Percentiles rank a stretch among this genome's conserved stretches.
Conservation (phyloP, 2,888 invertebrate genomes). For the Phortica okadai region DNA sequence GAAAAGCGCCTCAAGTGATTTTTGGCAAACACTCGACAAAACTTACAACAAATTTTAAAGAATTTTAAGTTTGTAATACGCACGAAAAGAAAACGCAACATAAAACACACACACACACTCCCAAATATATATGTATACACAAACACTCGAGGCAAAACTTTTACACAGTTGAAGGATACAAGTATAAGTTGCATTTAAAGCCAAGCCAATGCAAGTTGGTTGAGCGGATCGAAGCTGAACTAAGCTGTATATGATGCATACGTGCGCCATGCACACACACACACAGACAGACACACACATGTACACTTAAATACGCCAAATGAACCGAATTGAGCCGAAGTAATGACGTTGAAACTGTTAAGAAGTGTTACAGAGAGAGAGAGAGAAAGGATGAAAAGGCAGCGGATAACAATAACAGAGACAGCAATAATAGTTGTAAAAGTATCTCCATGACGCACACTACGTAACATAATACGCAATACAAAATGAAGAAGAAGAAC, state of each 20-base stretch:
- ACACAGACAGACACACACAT: background rate
- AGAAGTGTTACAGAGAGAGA: background rate
- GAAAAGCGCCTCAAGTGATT: constrained; percentile 21
- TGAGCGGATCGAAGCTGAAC: background rate
- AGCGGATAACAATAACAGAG: background rate
- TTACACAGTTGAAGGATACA: background rate
- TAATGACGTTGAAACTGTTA: constrained; percentile 5
- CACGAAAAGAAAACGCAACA: background rate
- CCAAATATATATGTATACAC: constrained; percentile 29
- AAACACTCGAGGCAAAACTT: constrained; percentile 5
- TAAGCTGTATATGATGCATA: background rate
- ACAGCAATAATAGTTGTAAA: background rate
- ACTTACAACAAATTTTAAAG: background rate
- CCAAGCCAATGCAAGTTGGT: background rate
- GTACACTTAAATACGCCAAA: constrained; percentile 15
- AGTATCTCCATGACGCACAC: background rate
- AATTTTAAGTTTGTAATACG: background rate
- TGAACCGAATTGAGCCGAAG: constrained; percentile 19
- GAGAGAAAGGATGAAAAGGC: background rate
- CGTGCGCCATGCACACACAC: background rate
- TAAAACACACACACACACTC: constrained; percentile 21
- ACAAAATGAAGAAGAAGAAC: constrained; percentile 48
- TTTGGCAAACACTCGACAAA: background rate
- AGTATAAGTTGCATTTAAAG: background rate
- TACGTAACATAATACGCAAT: constrained; percentile 19